Conservation (phyloP, 2,888 invertebrate species). For the Troglohyphantes excavatus region DNA sequence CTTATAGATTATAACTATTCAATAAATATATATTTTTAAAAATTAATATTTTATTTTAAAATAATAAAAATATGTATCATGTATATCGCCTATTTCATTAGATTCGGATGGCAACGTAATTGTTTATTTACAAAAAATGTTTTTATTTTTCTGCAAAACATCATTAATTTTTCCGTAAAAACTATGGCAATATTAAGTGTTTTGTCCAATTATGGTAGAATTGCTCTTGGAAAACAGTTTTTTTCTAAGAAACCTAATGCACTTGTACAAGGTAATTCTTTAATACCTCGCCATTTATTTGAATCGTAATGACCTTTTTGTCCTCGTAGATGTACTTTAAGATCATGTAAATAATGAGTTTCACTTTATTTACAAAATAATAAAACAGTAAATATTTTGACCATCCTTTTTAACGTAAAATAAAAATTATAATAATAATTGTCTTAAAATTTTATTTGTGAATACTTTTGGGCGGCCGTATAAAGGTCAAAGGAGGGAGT, state of each 20-base stretch:
- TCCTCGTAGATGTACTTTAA: not conserved
- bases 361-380: no score
- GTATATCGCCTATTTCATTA: no score
- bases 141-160: not conserved
- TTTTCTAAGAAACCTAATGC: conserved; percentile 41
- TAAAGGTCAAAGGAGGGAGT: no score
- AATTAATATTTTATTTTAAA: no score
- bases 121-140: not conserved
- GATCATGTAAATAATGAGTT: no score
- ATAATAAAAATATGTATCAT: no score
- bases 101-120: not conserved
- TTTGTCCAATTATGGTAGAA: conserved; percentile 8
- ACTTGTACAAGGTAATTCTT: conserved; percentile 52
- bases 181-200: conserved; percentile 59
- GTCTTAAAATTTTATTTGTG: no score
- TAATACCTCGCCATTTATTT: not conserved
- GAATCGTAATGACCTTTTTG: conserved; percentile 55
- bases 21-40: not conserved
- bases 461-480: no score
- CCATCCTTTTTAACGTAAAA: no score
- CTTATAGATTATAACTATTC: no score
- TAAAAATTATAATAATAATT: no score
- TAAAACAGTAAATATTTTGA: no score
- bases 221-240: conserved; percentile 1
- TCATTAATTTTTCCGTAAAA: not conserved